phyloP scores from a whole-genome alignment of 2,888 invertebrate species.

The Oxycera nigricornis region DNA sequence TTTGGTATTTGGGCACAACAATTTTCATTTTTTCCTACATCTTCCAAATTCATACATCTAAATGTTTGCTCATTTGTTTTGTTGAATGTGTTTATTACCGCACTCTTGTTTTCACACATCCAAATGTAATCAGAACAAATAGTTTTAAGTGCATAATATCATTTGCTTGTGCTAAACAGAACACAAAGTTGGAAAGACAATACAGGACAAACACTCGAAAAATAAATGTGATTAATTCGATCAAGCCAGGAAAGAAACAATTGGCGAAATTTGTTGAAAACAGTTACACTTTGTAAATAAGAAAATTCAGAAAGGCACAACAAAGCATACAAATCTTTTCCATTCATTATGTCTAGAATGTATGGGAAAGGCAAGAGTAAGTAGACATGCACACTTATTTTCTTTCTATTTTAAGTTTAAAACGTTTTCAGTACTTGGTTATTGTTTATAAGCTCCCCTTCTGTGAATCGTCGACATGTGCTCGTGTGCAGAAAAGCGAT shows the following conservation, averaged over 20 bases:
- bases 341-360: conserved; percentile 61
- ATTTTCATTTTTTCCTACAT: conserved; percentile 29
- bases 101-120: not conserved
- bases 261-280: not conserved
- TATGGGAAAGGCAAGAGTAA: conserved; percentile 65
- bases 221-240: not conserved
- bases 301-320: conserved; percentile 20
- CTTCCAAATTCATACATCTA: conserved; percentile 10
- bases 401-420: conserved; percentile 39
- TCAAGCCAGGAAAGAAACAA: not conserved
- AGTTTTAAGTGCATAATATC: no score
- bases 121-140: not conserved
- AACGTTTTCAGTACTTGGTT: no score
- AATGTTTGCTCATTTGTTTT: conserved; percentile 24
- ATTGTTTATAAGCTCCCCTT: no score
- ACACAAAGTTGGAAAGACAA: not conserved
- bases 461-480: no score
- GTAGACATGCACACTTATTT: conserved; percentile 53
- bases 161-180: not conserved
- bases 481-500: no score
- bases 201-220: not conserved
- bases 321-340: conserved; percentile 29
- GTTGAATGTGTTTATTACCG: conserved; percentile 20
- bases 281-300: conserved; percentile 26
- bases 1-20: conserved; percentile 43